A percentile compares a stretch with the other conserved stretches of the same genome.
Conservation (phyloP, 2,888 invertebrate genomes). For the Choreutis nemorana region DNA sequence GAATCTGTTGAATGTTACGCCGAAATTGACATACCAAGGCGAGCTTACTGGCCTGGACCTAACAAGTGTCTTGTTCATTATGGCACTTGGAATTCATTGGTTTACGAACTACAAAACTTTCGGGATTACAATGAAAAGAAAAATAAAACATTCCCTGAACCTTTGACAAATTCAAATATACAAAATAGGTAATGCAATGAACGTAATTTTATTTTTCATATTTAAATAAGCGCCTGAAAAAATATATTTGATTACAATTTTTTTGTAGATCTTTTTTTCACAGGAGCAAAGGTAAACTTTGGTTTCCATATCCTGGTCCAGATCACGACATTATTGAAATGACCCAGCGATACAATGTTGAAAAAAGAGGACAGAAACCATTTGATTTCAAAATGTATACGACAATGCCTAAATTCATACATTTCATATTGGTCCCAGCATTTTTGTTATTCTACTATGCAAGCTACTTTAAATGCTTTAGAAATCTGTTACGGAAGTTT, state of each 20-base stretch:
- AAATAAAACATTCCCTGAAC: constrained; percentile 20
- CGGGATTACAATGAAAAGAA: constrained; percentile 20
- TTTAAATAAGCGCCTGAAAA: constrained; percentile 17
- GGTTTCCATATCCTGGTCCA: constrained; percentile 34
- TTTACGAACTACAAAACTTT: constrained; percentile 23
- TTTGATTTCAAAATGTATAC: constrained; percentile 25
- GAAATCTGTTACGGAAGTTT: constrained; percentile 23
- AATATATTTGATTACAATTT: constrained; percentile 9
- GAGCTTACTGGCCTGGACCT: constrained; percentile 24
- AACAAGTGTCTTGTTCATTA: constrained; percentile 25
- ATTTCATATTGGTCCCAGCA: constrained; percentile 21
- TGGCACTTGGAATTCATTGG: constrained; percentile 35
- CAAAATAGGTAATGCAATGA: no score
- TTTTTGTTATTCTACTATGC: constrained; percentile 26
- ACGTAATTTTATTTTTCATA: no score
- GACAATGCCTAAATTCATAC: constrained; percentile 23
- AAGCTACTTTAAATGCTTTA: constrained; percentile 26
- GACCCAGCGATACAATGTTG: constrained; percentile 25
- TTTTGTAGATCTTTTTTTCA: constrained; percentile 33
- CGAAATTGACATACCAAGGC: constrained; percentile 24
- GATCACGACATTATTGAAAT: constrained; percentile 24
- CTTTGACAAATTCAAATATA: no score
- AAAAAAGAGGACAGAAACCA: constrained; percentile 21
- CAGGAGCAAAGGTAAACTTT: constrained; percentile 19
- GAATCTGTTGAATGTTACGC: constrained; percentile 29